Conservation (phyloP, 2,113 vertebrate species). For the Nothoprocta perdicaria region DNA sequence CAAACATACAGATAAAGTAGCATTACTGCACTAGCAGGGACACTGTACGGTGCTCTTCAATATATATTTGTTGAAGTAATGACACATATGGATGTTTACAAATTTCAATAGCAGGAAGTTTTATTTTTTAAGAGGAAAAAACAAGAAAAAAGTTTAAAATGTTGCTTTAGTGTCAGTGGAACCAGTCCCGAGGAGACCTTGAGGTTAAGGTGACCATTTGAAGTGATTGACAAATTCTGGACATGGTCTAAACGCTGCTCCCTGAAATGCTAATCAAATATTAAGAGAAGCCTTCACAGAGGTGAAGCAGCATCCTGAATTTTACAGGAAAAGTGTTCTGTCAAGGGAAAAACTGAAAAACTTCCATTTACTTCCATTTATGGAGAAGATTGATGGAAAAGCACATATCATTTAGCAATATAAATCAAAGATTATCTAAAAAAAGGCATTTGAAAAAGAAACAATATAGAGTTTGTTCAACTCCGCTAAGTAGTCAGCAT, state of each 20-base stretch:
- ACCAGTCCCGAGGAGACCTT: neutral
- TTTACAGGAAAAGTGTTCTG: neutral
- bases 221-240: neutral
- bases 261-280: no score
- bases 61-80: neutral
- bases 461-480: neutral
- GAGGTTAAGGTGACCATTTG: neutral
- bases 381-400: neutral
- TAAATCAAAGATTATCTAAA: neutral
- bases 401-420: neutral
- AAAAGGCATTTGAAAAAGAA: neutral
- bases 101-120: neutral
- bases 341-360: neutral
- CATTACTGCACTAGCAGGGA: neutral
- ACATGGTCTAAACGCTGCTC: fast-evolving
- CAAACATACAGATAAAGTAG: neutral
- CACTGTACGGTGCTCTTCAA: neutral
- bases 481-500: neutral
- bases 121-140: neutral
- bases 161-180: neutral
- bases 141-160: neutral
- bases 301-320: neutral
- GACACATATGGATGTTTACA: neutral
- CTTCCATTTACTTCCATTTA: neutral
- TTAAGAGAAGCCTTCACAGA: neutral